Conservation (phyloP, 2,113 vertebrate genomes). For the Grus americana region DNA sequence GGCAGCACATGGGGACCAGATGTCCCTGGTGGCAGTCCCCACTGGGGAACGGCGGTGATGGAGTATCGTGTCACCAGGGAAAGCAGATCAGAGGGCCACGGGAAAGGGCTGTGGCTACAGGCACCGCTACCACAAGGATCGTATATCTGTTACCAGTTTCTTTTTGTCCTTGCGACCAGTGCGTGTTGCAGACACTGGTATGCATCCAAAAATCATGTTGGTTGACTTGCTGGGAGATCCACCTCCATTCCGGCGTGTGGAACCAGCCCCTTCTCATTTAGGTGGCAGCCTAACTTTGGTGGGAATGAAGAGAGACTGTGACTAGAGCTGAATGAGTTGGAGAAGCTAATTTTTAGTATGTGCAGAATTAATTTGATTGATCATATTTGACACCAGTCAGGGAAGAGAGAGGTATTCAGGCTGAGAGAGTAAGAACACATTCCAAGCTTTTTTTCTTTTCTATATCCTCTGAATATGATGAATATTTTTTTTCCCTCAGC, state of each 20-base stretch:
- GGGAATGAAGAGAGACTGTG: background rate
- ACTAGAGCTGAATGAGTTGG: conserved; percentile 14
- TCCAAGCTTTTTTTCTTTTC: conserved; percentile 28
- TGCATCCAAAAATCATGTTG: background rate
- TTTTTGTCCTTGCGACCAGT: background rate
- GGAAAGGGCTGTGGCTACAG: background rate
- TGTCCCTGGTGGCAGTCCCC: background rate
- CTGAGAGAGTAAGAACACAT: conserved; percentile 32
- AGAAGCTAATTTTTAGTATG: conserved; percentile 3
- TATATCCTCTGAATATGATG: background rate
- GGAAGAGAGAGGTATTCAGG: conserved; percentile 6
- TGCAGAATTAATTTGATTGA: conserved; percentile 55
- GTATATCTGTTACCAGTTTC: background rate
- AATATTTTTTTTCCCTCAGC: conserved; percentile 19
- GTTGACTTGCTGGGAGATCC: background rate
- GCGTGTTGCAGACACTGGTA: background rate
- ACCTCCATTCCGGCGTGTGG: background rate
- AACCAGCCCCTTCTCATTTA: background rate
- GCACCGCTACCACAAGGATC: background rate
- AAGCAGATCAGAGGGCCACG: accelerated
- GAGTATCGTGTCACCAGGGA: background rate
- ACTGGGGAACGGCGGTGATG: accelerated
- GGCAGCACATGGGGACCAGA: background rate
- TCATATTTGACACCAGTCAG: conserved; percentile 41
- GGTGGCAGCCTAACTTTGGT: background rate